Evolutionary conservation across 1,140 invertebrate genomes (phyloP).

Genomic region (Leguminivora glycinivorella): DNA sequence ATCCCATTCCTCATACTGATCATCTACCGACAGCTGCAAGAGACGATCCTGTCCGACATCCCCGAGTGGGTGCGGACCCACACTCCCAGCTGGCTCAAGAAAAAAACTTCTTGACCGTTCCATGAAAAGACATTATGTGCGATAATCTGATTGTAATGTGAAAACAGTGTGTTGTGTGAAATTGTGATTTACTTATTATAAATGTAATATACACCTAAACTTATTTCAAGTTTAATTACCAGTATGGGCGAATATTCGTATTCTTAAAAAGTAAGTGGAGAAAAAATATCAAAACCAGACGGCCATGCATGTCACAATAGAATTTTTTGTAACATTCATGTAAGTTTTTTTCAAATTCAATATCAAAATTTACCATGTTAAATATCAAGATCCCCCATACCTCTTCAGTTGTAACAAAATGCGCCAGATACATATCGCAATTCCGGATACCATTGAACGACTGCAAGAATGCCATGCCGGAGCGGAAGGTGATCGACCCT

Average conservation of each 20-base stretch:
- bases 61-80: slow-evolving; percentile 58
- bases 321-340: not conserved
- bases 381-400: not conserved
- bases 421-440: slow-evolving; percentile 56
- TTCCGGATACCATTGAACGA: slow-evolving; percentile 58
- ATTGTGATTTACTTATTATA: slow-evolving; percentile 55
- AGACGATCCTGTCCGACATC: slow-evolving; percentile 73
- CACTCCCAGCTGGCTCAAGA: slow-evolving; percentile 67
- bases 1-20: slow-evolving; percentile 87
- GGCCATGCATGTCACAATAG: slow-evolving; percentile 47
- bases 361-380: slow-evolving; percentile 27
- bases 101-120: slow-evolving; percentile 69
- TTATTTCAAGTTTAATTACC: slow-evolving; percentile 37
- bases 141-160: slow-evolving; percentile 58
- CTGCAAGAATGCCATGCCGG: slow-evolving; percentile 41
- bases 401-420: slow-evolving; percentile 36
- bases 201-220: slow-evolving; percentile 44
- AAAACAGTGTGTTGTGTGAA: slow-evolving; percentile 64
- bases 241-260: slow-evolving; percentile 27
- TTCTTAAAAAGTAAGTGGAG: slow-evolving; percentile 42
- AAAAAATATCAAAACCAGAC: slow-evolving; percentile 49
- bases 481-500: slow-evolving; percentile 50
- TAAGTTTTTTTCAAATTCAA: slow-evolving; percentile 7
- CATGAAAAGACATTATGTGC: slow-evolving; percentile 64
- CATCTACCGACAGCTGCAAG: slow-evolving; percentile 86